Base-by-base conservation (phyloP, 2,113 vertebrate species). In the Eulemur macaco region DNA sequence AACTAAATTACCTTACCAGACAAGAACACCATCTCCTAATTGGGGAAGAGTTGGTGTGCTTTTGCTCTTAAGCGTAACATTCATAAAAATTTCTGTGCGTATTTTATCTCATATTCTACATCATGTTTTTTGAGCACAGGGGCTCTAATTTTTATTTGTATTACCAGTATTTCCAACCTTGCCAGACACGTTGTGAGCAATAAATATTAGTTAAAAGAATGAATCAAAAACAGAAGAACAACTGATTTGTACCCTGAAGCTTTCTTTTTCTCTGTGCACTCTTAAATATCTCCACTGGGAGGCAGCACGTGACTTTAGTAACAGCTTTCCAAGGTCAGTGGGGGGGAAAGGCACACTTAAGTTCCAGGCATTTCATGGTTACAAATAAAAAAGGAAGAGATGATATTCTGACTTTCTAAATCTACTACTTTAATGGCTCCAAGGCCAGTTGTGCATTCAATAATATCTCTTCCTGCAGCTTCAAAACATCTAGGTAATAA, bases 231-330 rank as follows among this genome's bases (percentile, higher is more conserved):
- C 23, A 45, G 37, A 66, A 58, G n/a, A 11, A 85, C 1, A 42
- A 21, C 34, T 45, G 9, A 25, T n/a, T 47, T 42, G 60, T 54
- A 39, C 45, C 31, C 34, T 42, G 27, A 63, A 90, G 23, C 5
- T n/a, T 85, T 87, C 17, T 50, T 92, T 74, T 83, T 69, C 73
- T 78, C 64, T 90, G 8, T 94, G 91, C 31, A 39, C 15, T 94
- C 58, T 89, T 63, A 94, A 86, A 76, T 94, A 37, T 86, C 0
- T 45, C 97, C 97, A 96, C 93, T 93, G 29, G 97, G 89, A 6
- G 96, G 95, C 93, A 97, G 97, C 95, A 96, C 83, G 6, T 86
- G 56, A 91, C 74, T 80, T 94, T 23, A 81, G 39, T 42, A 91
- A 89, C 8, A 74, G 45, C 15, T 60, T 11, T 20, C 17, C 25